phyloP scores from a whole-genome alignment of 1,140 invertebrate species.

The Conus betulinus region DNA sequence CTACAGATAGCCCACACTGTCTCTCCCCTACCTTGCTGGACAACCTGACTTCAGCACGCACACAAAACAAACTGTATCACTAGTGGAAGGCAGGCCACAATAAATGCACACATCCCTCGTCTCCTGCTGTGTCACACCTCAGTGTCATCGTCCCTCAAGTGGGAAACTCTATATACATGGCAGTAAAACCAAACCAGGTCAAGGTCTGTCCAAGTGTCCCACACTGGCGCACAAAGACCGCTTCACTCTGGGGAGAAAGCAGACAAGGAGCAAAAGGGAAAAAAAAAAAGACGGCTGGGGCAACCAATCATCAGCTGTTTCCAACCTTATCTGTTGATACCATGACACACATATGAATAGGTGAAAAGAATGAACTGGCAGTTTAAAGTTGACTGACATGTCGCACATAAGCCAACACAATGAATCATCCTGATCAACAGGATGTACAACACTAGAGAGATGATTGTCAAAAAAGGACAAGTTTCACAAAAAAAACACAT shows the following conservation, averaged over 20 bases:
- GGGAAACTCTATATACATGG: too few species aligned
- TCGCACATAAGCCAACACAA: background rate
- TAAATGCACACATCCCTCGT: background rate
- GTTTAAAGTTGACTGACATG: background rate
- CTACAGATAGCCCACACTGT: too few species aligned
- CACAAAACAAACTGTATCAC: background rate
- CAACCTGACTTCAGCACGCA: too few species aligned
- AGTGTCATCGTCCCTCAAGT: too few species aligned
- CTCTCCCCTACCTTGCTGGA: too few species aligned
- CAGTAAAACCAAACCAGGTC: too few species aligned
- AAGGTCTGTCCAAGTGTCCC: too few species aligned
- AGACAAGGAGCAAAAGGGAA: background rate
- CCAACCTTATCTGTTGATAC: background rate
- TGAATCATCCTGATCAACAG: slow-evolving; percentile 4
- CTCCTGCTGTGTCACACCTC: too few species aligned
- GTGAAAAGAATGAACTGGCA: background rate
- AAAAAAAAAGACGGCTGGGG: background rate
- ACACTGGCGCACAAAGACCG: too few species aligned
- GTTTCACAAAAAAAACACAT: background rate
- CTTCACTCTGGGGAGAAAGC: too few species aligned
- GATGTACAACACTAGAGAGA: background rate
- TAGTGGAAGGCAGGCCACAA: background rate
- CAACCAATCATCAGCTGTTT: background rate
- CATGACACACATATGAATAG: background rate
- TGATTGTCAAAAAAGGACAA: background rate